Percentiles rank a stretch among this genome's conserved stretches.
These are phyloP conservation scores for Agrochola circellaris DNA, from an alignment of 2,888 invertebrate species.

Conservation along the genomic window DNA sequence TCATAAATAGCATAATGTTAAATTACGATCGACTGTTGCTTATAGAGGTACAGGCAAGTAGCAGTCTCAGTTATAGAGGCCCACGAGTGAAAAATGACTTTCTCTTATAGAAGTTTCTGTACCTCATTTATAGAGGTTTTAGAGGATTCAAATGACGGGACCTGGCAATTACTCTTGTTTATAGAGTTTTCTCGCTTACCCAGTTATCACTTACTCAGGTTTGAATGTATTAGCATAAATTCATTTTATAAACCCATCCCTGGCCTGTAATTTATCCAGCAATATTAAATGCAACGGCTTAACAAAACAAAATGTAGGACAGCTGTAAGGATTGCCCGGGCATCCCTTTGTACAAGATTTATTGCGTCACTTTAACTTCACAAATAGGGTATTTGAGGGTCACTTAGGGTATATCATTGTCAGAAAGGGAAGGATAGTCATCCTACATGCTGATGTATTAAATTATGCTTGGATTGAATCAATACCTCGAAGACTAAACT, in stretches of 20 bases:
- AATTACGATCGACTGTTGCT: no score
- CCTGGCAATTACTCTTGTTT: no score
- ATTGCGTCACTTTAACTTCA: conserved; percentile 28
- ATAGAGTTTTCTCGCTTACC: no score
- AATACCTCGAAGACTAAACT: background rate
- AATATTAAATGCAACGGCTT: conserved; percentile 13
- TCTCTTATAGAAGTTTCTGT: no score
- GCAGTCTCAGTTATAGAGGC: no score
- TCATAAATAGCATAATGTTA: no score
- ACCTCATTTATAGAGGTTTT: no score
- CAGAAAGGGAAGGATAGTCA: background rate
- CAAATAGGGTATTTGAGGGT: conserved; percentile 20
- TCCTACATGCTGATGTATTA: background rate
- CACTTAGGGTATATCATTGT: conserved; percentile 2
- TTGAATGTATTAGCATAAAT: background rate
- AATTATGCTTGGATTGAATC: background rate
- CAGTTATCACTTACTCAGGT: no score
- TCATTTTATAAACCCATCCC: background rate
- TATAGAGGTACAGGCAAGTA: no score
- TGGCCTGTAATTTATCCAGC: background rate
- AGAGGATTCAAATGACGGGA: no score
- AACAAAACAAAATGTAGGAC: conserved; percentile 31
- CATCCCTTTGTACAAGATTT: conserved; percentile 35
- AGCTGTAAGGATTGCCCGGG: background rate
- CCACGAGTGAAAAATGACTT: no score